Percentiles rank a stretch among this genome's conserved stretches.
phyloP scores from a whole-genome alignment of 1,140 invertebrate species.

The Octopus sinensis region DNA sequence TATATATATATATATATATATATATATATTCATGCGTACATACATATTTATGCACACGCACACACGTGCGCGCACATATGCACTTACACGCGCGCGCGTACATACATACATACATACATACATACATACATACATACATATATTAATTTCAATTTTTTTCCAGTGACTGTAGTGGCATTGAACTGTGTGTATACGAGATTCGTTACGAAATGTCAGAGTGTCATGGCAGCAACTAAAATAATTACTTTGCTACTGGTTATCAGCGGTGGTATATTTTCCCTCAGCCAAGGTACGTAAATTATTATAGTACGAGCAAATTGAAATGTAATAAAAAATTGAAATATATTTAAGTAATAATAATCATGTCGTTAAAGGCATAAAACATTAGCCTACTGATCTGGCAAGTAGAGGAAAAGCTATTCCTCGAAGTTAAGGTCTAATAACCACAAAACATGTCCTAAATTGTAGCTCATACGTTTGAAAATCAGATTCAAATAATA shows the following conservation, averaged over 20 bases:
- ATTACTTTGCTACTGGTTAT: constrained; percentile 66
- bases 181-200: constrained; percentile 82
- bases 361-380: no score
- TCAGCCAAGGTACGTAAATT: constrained; percentile 63
- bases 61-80: background rate
- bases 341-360: no score
- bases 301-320: no score
- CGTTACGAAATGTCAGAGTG: constrained; percentile 81
- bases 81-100: background rate
- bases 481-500: no score
- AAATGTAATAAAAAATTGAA: no score
- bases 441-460: no score
- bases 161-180: constrained; percentile 70
- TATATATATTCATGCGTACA: background rate
- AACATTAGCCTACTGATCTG: no score
- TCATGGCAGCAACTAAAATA: constrained; percentile 77
- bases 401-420: no score
- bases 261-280: constrained; percentile 73
- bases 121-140: background rate
- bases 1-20: constrained; percentile 2
- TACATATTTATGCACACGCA: background rate
- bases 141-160: background rate
- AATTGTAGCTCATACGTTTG: no score
- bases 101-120: background rate
- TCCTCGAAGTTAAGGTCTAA: no score